These are phyloP conservation scores for Brachionus koreanus DNA, from an alignment of 1,140 invertebrate genomes.

Conservation along the genomic window DNA sequence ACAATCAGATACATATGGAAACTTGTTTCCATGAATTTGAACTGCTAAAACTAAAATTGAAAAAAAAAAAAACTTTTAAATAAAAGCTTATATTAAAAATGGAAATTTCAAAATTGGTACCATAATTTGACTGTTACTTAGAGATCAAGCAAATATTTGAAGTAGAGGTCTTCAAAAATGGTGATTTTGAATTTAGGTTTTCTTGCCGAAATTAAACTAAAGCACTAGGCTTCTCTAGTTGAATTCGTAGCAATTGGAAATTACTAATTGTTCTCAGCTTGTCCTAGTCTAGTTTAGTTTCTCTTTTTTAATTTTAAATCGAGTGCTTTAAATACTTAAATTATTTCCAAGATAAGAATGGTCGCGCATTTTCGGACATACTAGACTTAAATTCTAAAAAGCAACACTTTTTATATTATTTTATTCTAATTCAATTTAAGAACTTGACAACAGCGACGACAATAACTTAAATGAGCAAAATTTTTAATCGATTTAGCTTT, in stretches of 20 bases:
- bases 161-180: slow-evolving; percentile 1
- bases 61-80: background rate
- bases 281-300: background rate
- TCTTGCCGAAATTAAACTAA: background rate
- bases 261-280: background rate
- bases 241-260: background rate
- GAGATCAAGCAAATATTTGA: slow-evolving; percentile 7
- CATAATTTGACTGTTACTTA: slow-evolving; percentile 2
- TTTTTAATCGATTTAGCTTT: background rate
- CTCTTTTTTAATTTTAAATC: background rate
- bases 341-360: background rate
- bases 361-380: background rate
- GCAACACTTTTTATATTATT: background rate
- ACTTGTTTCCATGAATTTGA: background rate
- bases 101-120: background rate
- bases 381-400: background rate
- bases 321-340: background rate
- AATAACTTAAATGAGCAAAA: background rate
- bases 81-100: background rate
- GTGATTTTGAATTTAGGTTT: background rate
- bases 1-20: background rate
- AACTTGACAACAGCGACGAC: background rate
- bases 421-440: background rate
- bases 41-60: background rate
- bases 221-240: background rate